phyloP scores from a whole-genome alignment of 2,113 vertebrate species.

The Shinisaurus crocodilurus region DNA sequence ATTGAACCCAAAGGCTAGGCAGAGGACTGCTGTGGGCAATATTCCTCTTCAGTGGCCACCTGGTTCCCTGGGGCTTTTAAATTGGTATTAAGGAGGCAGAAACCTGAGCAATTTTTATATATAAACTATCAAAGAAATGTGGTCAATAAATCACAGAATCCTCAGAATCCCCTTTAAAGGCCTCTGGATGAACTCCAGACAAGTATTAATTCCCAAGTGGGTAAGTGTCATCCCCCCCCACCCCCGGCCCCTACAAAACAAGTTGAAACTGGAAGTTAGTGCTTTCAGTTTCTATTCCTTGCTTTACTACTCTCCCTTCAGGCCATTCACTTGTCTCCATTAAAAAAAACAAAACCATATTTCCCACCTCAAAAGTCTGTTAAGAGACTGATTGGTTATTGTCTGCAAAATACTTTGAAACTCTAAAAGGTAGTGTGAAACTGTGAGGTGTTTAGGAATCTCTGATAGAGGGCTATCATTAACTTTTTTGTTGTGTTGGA shows the following conservation, averaged over 20 bases:
- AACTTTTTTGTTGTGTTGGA: neutral
- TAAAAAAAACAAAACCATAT: too few species aligned
- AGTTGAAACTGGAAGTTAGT: neutral
- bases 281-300: neutral
- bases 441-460: neutral
- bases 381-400: neutral
- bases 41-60: neutral
- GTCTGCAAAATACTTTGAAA: neutral
- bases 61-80: neutral
- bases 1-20: neutral
- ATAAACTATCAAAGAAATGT: neutral
- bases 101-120: neutral
- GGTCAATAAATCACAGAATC: neutral
- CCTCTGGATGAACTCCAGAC: neutral
- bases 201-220: neutral
- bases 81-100: neutral
- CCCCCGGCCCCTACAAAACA: neutral
- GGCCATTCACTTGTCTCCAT: neutral
- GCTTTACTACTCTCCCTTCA: neutral
- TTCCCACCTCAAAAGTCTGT: neutral
- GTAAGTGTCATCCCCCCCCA: neutral
- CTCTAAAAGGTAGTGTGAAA: too few species aligned
- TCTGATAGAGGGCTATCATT: neutral
- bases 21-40: neutral
- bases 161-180: neutral